Conservation (phyloP, 92 coral and sea anemone species). For the Porites cylindrica region DNA sequence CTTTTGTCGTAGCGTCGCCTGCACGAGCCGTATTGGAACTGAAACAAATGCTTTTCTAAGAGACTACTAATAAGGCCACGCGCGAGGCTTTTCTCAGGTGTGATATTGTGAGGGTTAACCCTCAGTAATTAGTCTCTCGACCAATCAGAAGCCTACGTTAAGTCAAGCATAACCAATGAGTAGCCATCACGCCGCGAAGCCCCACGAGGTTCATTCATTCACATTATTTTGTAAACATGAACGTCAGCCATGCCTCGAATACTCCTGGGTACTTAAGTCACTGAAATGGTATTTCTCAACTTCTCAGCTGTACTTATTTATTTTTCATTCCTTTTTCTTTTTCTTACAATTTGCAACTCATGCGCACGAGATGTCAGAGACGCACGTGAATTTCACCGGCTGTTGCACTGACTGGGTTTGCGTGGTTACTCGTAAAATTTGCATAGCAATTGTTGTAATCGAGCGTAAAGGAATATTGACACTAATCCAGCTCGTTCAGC, state of each 20-base stretch:
- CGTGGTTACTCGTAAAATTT: conserved; percentile 41
- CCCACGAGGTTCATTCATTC: conserved; percentile 73
- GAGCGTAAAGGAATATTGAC: conserved; percentile 50
- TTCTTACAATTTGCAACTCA: not conserved
- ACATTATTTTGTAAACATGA: conserved; percentile 22
- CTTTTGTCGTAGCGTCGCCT: conserved; percentile 60
- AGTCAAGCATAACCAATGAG: conserved; percentile 81
- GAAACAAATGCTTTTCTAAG: conserved; percentile 87
- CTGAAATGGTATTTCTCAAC: not conserved
- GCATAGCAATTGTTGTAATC: conserved; percentile 35
- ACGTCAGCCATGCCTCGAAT: conserved; percentile 21
- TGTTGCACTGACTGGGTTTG: conserved; percentile 4
- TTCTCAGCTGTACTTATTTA: not conserved
- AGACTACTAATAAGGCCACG: conserved; percentile 89
- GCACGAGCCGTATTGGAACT: conserved; percentile 76
- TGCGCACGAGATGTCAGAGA: too few relatives aligned
- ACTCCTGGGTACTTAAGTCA: not conserved
- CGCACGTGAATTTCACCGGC: not conserved
- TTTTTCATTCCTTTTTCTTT: not conserved
- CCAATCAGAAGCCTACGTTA: conserved; percentile 83
- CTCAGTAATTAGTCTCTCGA: conserved; percentile 61
- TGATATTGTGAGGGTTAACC: conserved; percentile 82
- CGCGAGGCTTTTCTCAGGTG: conserved; percentile 92
- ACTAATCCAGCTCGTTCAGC: conserved; percentile 17
- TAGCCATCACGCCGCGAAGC: conserved; percentile 54